phyloP scores from a whole-genome alignment of 2,888 invertebrate genomes.

The Hyposoter dolosus region DNA sequence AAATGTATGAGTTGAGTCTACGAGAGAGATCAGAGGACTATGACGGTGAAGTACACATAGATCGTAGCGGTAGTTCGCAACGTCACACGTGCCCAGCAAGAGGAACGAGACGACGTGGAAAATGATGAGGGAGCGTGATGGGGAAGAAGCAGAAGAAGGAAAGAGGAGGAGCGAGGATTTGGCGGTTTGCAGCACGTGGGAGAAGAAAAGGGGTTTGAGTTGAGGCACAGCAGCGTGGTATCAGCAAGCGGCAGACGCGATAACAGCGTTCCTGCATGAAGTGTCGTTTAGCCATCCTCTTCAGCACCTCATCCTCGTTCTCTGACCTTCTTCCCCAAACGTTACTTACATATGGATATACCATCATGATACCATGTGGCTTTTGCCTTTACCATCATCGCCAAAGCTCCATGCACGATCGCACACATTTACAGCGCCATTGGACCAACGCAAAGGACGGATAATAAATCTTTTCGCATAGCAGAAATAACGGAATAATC shows the following conservation, averaged over 20 bases:
- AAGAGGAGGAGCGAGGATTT: slow-evolving; percentile 7
- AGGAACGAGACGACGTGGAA: slow-evolving; percentile 47
- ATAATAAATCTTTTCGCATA: background rate
- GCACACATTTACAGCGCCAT: slow-evolving; percentile 46
- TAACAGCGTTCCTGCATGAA: slow-evolving; percentile 77
- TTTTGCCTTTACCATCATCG: slow-evolving; percentile 61
- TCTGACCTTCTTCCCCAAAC: slow-evolving; percentile 15
- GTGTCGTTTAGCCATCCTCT: slow-evolving; percentile 75
- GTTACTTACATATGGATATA: background rate
- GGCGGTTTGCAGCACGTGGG: slow-evolving; percentile 25
- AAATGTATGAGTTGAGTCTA: slow-evolving; percentile 47
- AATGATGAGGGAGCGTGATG: slow-evolving; percentile 35
- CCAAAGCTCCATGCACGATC: slow-evolving; percentile 43
- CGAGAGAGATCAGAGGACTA: slow-evolving; percentile 46
- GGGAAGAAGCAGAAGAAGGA: background rate
- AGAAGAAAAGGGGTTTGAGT: slow-evolving; percentile 46
- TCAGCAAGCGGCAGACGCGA: slow-evolving; percentile 78
- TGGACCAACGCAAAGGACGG: background rate
- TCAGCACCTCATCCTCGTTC: slow-evolving; percentile 63
- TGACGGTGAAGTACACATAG: slow-evolving; percentile 19
- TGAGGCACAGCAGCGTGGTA: slow-evolving; percentile 69
- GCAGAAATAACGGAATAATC: slow-evolving; percentile 1
- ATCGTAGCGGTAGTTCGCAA: slow-evolving; percentile 28
- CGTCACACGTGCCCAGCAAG: slow-evolving; percentile 41
- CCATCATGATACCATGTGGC: slow-evolving; percentile 16